phyloP scores from a whole-genome alignment of 2,797 vertebrate genomes.

The Distichodus sexfasciatus region DNA sequence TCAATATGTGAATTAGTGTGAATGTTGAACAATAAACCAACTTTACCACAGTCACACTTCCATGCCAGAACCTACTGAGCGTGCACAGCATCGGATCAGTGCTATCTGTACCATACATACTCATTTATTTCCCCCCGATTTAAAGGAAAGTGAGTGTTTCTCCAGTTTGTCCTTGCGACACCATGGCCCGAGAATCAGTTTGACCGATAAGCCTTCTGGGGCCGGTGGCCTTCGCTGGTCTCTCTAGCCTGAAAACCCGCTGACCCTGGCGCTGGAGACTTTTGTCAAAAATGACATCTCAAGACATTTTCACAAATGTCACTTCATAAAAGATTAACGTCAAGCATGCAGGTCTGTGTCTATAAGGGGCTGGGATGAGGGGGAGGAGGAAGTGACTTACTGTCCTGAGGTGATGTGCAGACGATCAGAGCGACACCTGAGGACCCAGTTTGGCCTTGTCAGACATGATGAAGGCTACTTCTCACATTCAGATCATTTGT shows the following conservation, averaged over 20 bases:
- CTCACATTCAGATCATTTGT: background rate
- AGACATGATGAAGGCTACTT: background rate
- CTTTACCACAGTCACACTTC: no score
- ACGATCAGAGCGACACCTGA: background rate
- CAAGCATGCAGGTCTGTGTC: conserved; percentile 37
- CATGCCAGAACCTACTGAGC: no score
- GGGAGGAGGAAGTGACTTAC: conserved; percentile 21
- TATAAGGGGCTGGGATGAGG: background rate
- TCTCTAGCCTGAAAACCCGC: conserved; percentile 25
- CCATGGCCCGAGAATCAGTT: conserved; percentile 8
- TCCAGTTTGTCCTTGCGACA: background rate
- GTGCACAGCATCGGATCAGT: no score
- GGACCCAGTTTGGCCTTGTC: background rate
- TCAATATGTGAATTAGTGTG: no score
- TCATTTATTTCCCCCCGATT: background rate
- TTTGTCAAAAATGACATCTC: conserved; percentile 50
- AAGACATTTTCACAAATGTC: conserved; percentile 54
- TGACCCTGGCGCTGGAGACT: conserved; percentile 36
- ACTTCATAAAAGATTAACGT: conserved; percentile 56
- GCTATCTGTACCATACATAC: background rate
- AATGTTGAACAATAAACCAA: no score
- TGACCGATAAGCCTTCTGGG: conserved; percentile 8
- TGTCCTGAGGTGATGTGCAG: background rate
- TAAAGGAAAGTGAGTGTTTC: background rate
- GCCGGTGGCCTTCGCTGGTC: conserved; percentile 6